Evolutionary conservation across 1,140 invertebrate species (phyloP).

Genomic region (Adelges cooleyi): DNA sequence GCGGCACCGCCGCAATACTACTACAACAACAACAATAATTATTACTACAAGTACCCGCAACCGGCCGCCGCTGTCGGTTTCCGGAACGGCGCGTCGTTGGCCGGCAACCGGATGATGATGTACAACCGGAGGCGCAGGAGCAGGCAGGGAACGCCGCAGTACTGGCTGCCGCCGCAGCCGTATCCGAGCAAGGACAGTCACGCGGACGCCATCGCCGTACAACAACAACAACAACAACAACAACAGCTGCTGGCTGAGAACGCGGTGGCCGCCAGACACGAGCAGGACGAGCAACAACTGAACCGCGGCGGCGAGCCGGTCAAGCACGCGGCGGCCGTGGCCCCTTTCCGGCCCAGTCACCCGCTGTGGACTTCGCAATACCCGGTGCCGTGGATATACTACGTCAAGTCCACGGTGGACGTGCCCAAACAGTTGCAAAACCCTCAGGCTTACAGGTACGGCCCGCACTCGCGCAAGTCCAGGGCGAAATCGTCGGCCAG

Average conservation of each 20-base stretch:
- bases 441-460: not conserved
- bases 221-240: too few relatives aligned
- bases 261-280: not conserved
- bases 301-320: not conserved
- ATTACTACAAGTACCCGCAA: not conserved
- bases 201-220: too few relatives aligned
- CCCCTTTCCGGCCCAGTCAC: conserved; percentile 40
- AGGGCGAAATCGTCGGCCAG: too few relatives aligned
- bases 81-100: too few relatives aligned
- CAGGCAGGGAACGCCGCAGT: too few relatives aligned
- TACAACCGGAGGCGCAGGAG: too few relatives aligned
- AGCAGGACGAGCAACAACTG: not conserved
- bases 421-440: conserved; percentile 10
- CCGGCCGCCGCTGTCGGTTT: not conserved
- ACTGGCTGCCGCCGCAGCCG: too few relatives aligned
- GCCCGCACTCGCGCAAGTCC: too few relatives aligned
- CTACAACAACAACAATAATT: too few relatives aligned
- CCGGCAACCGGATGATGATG: too few relatives aligned
- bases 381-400: conserved; percentile 33
- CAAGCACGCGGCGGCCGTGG: not conserved
- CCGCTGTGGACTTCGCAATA: conserved; percentile 38
- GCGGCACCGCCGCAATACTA: not conserved
- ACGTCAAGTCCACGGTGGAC: conserved; percentile 31
- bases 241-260: not conserved
- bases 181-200: too few relatives aligned